A percentile compares a stretch with the other conserved stretches of the same genome.
Conservation (phyloP, 1,140 invertebrate genomes). For the Meloidogyne floridensis region DNA sequence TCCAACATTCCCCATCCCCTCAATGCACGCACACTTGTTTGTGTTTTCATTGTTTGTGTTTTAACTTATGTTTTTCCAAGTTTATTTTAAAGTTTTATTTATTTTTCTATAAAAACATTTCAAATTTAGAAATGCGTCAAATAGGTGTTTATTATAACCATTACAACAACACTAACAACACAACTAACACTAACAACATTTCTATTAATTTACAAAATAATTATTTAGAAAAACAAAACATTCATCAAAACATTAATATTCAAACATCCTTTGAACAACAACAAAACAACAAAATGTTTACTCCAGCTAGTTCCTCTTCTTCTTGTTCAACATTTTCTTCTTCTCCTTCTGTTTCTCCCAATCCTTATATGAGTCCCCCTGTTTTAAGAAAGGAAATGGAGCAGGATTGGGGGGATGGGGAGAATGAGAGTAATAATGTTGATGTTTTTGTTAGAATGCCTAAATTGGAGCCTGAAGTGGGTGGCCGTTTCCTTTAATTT, state of each 20-base stretch:
- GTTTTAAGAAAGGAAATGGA: not conserved
- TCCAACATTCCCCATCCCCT: too few relatives aligned
- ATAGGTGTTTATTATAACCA: not conserved
- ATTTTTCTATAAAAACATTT: not conserved
- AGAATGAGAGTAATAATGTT: not conserved
- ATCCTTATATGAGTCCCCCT: not conserved
- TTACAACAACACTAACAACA: not conserved
- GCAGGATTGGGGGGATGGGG: not conserved
- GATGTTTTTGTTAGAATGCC: not conserved
- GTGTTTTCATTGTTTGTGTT: too few relatives aligned
- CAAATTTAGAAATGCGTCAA: not conserved
- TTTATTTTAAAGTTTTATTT: not conserved
- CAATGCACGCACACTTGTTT: too few relatives aligned
- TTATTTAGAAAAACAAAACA: not conserved
- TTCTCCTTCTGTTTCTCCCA: not conserved
- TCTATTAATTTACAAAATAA: not conserved
- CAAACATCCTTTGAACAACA: not conserved
- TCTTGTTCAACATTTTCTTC: conserved; percentile 9
- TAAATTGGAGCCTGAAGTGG: conserved; percentile 6
- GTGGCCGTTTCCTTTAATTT: not conserved
- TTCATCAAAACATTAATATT: not conserved
- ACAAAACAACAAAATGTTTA: not conserved
- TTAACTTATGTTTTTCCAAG: not conserved
- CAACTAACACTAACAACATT: not conserved
- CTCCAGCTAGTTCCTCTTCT: not conserved